phyloP scores from a whole-genome alignment of 1,140 invertebrate species.

The Dreissena rostriformis region DNA sequence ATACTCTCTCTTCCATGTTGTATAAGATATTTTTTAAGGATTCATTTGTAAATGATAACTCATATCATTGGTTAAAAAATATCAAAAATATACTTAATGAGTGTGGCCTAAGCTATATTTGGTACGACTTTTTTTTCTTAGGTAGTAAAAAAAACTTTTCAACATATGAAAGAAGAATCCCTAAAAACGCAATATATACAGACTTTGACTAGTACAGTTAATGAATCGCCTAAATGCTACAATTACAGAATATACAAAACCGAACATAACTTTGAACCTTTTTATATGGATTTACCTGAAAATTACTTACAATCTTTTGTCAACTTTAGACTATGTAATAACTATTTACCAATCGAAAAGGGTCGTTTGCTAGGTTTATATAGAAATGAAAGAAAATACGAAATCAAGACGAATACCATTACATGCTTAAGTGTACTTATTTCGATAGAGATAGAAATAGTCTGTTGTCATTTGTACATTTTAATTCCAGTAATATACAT shows the following conservation, averaged over 20 bases:
- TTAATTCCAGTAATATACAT: too few species aligned
- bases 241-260: constrained; percentile 12
- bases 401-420: constrained; percentile 20
- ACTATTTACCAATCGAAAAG: constrained; percentile 39
- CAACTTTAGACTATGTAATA: constrained; percentile 6
- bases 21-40: constrained; percentile 9
- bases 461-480: too few species aligned
- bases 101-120: constrained; percentile 16
- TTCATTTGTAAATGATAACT: neutral
- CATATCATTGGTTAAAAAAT: constrained; percentile 20
- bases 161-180: neutral
- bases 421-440: too few species aligned
- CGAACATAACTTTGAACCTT: neutral
- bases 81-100: constrained; percentile 29
- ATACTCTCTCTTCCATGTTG: neutral
- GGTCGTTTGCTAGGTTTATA: constrained; percentile 6
- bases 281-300: neutral
- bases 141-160: neutral
- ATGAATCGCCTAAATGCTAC: constrained; percentile 20
- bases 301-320: neutral
- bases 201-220: constrained; percentile 2
- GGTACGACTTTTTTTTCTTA: neutral
- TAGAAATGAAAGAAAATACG: constrained; percentile 27
- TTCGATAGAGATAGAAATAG: too few species aligned
- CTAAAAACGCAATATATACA: constrained; percentile 11